Conservation (phyloP, 2,113 vertebrate species). For the Sinocyclocheilus grahami region DNA sequence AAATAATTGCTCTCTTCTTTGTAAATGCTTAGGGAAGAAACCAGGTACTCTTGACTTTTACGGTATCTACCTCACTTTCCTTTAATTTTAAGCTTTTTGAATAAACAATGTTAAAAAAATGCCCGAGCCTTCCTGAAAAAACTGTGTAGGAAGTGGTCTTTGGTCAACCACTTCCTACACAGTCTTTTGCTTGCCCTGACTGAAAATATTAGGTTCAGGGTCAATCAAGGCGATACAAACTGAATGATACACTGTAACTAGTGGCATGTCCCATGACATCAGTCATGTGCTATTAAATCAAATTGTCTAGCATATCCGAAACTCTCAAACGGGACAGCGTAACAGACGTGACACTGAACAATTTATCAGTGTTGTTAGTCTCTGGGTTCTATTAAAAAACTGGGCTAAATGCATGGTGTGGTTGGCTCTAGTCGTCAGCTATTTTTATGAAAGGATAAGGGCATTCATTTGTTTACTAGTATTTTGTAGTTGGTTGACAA, state of each 20-base stretch:
- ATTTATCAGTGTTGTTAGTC: slow-evolving; percentile 7
- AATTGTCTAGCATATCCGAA: neutral
- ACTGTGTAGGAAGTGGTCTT: no score
- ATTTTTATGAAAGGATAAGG: slow-evolving; percentile 17
- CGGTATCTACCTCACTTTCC: neutral
- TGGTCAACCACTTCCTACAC: neutral
- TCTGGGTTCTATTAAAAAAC: neutral
- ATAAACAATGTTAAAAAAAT: neutral
- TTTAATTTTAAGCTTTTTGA: neutral
- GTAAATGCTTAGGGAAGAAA: neutral
- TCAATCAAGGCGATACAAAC: neutral
- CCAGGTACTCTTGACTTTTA: slow-evolving; percentile 1
- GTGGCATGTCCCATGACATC: neutral
- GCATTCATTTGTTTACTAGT: neutral
- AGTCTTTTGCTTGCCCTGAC: neutral
- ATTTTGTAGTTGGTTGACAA: slow-evolving; percentile 16
- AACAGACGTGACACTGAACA: neutral
- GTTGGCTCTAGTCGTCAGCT: neutral
- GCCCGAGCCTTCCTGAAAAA: neutral
- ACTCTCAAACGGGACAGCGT: slow-evolving; percentile 14
- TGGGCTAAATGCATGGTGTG: neutral
- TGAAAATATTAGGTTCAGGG: neutral
- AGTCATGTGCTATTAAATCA: slow-evolving; percentile 22
- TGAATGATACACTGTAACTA: neutral
- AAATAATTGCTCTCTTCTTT: neutral